Evolutionary conservation across 2,888 invertebrate species (phyloP).

Genomic region (Clunio marinus): DNA sequence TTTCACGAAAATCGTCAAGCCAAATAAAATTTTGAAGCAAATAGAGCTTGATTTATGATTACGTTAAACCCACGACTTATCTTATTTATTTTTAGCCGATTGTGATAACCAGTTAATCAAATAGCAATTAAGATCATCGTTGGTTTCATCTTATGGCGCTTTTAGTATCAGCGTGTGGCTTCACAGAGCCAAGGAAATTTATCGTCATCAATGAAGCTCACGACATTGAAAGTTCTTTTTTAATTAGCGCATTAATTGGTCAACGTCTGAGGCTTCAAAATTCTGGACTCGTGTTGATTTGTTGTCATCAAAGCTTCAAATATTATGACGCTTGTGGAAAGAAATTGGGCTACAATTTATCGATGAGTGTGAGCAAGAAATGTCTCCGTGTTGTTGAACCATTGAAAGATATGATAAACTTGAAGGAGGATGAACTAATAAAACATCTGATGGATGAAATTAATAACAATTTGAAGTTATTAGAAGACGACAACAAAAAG

Average conservation of each 20-base stretch:
- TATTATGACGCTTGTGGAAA: slow-evolving; percentile 72
- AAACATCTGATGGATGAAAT: slow-evolving; percentile 51
- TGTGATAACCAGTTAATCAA: slow-evolving; percentile 27
- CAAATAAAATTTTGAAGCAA: slow-evolving; percentile 18
- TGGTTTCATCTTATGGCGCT: slow-evolving; percentile 57
- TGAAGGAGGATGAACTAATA: slow-evolving; percentile 48
- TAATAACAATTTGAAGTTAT: slow-evolving; percentile 49
- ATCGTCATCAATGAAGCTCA: slow-evolving; percentile 66
- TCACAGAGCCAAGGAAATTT: slow-evolving; percentile 57
- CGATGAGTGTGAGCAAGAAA: slow-evolving; percentile 52
- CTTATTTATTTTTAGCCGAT: slow-evolving; percentile 40
- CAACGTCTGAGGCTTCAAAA: slow-evolving; percentile 59
- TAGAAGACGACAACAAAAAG: slow-evolving; percentile 47
- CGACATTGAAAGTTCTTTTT: slow-evolving; percentile 67
- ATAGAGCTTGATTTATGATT: slow-evolving; percentile 14
- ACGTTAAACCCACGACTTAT: slow-evolving; percentile 8
- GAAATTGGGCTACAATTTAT: slow-evolving; percentile 68
- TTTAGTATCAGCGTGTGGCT: slow-evolving; percentile 60
- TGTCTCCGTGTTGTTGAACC: slow-evolving; percentile 56
- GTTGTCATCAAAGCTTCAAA: slow-evolving; percentile 65
- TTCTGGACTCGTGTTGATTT: slow-evolving; percentile 59
- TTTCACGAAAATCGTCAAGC: slow-evolving; percentile 11
- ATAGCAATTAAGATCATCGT: slow-evolving; percentile 22
- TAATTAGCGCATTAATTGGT: slow-evolving; percentile 63
- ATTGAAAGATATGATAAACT: slow-evolving; percentile 52